These are phyloP conservation scores for Andrena hattorfiana DNA, from an alignment of 2,888 invertebrate genomes.

Conservation along the genomic window DNA sequence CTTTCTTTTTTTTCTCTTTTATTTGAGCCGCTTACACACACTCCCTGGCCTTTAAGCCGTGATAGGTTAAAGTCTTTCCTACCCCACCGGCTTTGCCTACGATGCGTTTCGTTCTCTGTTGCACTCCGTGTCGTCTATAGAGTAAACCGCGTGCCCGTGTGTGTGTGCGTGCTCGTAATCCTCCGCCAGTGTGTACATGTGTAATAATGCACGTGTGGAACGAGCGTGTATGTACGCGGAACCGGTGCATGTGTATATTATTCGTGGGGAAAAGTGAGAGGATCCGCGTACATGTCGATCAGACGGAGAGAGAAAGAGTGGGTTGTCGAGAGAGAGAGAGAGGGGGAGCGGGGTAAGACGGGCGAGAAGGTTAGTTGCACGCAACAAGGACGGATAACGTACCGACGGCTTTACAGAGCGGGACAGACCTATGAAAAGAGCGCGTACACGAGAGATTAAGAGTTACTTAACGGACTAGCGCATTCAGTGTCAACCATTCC, in stretches of 20 bases:
- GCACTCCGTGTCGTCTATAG: conserved; percentile 38
- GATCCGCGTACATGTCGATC: conserved; percentile 4
- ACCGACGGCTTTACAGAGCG: conserved; percentile 18
- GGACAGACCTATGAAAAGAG: conserved; percentile 37
- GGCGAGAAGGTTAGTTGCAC: conserved; percentile 1
- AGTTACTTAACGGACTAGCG: conserved; percentile 50
- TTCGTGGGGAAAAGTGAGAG: conserved; percentile 20
- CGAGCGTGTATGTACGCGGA: conserved; percentile 11
- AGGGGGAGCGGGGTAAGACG: conserved; percentile 7
- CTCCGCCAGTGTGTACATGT: not conserved
- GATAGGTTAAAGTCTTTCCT: conserved; percentile 63
- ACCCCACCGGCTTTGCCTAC: conserved; percentile 55
- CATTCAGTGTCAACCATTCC: conserved; percentile 49
- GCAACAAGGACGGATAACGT: conserved; percentile 35
- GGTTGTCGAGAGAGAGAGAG: conserved; percentile 9
- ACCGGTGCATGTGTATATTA: conserved; percentile 42
- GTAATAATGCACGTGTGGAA: conserved; percentile 30
- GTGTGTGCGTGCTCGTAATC: conserved; percentile 38
- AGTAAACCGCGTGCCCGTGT: conserved; percentile 17
- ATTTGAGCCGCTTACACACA: conserved; percentile 50
- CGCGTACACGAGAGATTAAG: conserved; percentile 54
- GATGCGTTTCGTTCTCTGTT: conserved; percentile 50
- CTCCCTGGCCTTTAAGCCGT: conserved; percentile 37
- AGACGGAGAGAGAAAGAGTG: conserved; percentile 17
- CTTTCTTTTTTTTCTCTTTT: conserved; percentile 45